phyloP scores from a whole-genome alignment of 2,888 invertebrate genomes.

The Diarsia dahlii region DNA sequence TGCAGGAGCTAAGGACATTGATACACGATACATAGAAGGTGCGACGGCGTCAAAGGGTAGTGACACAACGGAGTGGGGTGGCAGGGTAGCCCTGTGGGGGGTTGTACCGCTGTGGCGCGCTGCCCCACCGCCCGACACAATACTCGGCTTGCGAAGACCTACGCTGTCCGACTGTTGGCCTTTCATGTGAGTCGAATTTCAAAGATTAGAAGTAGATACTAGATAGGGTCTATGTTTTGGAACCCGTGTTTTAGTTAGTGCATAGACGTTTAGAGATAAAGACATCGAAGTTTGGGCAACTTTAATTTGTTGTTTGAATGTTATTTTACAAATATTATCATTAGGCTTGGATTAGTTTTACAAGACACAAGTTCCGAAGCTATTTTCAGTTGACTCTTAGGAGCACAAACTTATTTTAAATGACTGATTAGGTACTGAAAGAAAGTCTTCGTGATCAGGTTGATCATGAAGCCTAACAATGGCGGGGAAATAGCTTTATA shows the following conservation, averaged over 20 bases:
- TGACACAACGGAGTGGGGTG: constrained; percentile 81
- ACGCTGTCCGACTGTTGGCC: constrained; percentile 87
- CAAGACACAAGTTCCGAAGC: neutral
- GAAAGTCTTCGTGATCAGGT: neutral
- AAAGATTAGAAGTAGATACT: constrained; percentile 31
- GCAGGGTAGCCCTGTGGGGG: constrained; percentile 83
- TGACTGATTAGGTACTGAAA: too few species aligned
- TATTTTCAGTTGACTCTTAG: neutral
- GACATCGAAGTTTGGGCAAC: constrained; percentile 22
- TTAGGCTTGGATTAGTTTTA: neutral
- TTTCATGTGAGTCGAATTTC: constrained; percentile 76
- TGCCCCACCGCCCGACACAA: constrained; percentile 81
- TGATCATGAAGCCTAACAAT: too few species aligned
- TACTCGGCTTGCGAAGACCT: constrained; percentile 81
- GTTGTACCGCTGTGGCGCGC: constrained; percentile 83
- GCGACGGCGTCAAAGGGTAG: constrained; percentile 74
- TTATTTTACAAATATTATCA: constrained; percentile 15
- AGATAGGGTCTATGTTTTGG: constrained; percentile 16
- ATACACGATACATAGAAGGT: constrained; percentile 73
- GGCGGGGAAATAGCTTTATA: neutral
- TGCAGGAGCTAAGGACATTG: constrained; percentile 57
- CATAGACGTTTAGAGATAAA: neutral
- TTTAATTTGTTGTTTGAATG: constrained; percentile 8
- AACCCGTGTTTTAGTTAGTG: constrained; percentile 13
- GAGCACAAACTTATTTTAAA: too few species aligned